A percentile compares a stretch with the other conserved stretches of the same genome.
phyloP scores from a whole-genome alignment of 2,113 vertebrate species.

The Rhinolophus ferrumequinum region DNA sequence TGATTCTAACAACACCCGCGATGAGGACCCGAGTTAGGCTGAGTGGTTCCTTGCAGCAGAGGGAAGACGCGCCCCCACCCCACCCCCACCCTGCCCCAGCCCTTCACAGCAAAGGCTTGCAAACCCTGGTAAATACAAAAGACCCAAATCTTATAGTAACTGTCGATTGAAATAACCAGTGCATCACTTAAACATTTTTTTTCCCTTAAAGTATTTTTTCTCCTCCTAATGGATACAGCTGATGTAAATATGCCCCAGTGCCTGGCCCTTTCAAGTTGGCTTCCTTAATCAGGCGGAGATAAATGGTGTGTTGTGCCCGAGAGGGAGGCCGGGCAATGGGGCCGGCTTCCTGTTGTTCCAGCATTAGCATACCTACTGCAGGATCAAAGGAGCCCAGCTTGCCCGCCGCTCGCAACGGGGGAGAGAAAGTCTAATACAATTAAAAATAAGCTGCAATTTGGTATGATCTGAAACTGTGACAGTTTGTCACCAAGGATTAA shows the following conservation, averaged over 20 bases:
- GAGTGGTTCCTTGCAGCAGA: rapidly evolving
- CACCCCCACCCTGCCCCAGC: rapidly evolving
- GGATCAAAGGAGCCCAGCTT: neutral
- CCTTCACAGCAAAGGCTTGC: neutral
- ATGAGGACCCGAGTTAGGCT: rapidly evolving
- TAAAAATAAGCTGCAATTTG: conserved; percentile 5
- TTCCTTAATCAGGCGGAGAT: neutral
- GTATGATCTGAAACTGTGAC: neutral
- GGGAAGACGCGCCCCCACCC: neutral
- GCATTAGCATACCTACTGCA: neutral
- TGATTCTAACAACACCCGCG: rapidly evolving
- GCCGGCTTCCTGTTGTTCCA: neutral
- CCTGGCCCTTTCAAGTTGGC: neutral
- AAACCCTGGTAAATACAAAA: rapidly evolving
- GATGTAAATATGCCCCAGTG: neutral
- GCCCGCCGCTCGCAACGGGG: neutral
- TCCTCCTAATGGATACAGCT: neutral
- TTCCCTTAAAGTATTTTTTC: neutral
- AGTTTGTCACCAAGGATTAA: neutral
- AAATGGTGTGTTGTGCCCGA: neutral
- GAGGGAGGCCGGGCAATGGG: rapidly evolving
- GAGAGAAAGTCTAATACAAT: neutral
- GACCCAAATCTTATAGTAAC: neutral
- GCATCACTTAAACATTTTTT: neutral
- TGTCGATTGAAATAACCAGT: neutral